phyloP scores from a whole-genome alignment of 2,888 invertebrate species.

The Rhingia rostrata region DNA sequence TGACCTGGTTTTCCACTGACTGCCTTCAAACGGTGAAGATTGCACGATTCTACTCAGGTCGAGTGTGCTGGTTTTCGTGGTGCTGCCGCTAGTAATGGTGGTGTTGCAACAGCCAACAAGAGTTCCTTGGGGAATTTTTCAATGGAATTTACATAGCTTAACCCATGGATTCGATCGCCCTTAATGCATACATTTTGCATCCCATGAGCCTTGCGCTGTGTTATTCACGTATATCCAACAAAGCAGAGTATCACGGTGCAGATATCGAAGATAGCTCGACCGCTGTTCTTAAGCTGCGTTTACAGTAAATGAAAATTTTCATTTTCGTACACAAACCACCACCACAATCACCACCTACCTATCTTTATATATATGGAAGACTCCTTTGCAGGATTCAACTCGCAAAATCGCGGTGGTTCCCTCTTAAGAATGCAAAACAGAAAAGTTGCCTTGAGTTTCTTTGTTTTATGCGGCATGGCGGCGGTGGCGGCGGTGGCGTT shows the following conservation, averaged over 20 bases:
- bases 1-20: slow-evolving; percentile 60
- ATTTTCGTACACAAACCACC: slow-evolving; percentile 24
- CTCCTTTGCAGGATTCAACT: not conserved
- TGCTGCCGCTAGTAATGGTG: slow-evolving; percentile 1
- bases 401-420: slow-evolving; percentile 32
- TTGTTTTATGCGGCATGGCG: slow-evolving; percentile 16
- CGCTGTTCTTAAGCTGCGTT: slow-evolving; percentile 33
- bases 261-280: slow-evolving; percentile 32
- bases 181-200: slow-evolving; percentile 40
- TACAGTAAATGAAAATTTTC: slow-evolving; percentile 30
- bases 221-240: not conserved
- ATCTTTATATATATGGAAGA: too few relatives aligned
- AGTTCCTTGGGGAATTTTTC: slow-evolving; percentile 49
- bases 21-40: slow-evolving; percentile 57
- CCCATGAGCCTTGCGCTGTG: not conserved
- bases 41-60: slow-evolving; percentile 49
- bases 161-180: slow-evolving; percentile 42
- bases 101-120: slow-evolving; percentile 57
- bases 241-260: slow-evolving; percentile 13
- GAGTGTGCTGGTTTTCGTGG: slow-evolving; percentile 43
- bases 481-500: not conserved
- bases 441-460: slow-evolving; percentile 31
- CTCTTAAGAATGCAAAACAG: slow-evolving; percentile 34
- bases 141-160: slow-evolving; percentile 64
- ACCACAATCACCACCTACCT: not conserved